Evolutionary conservation across 2,113 vertebrate genomes (phyloP), one percentile per base, ranked within the genome.

Genomic region (Onychostruthus taczanowskii): DNA sequence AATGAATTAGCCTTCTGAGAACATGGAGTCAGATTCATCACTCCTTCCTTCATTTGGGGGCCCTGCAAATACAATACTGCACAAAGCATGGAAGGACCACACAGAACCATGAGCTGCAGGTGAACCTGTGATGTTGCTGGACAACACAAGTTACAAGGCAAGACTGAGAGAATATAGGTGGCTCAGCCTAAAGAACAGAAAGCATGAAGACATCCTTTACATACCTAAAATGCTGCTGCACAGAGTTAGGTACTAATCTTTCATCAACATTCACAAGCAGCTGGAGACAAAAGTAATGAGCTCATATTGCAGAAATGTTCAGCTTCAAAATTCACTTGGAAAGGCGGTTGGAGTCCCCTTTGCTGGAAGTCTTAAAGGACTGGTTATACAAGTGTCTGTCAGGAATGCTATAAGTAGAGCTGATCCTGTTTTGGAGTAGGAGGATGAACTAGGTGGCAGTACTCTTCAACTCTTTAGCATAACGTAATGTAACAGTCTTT

Each of bases 331-430:
- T 86, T 72, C 8, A 0, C 70, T 92, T 93, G 82, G 93, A 83
- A 93, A 95, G 55, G 75, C 22, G 0, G 68, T 24, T 72, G 44
- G 52, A 67, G 89, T 87, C 86, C 30, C 53, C 64, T 28, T 35
- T 43, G 76, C 94, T 94, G 93, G 68, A 89, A 90, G 87, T 92
- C 52, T 90, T 95, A 47, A 90, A 89, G 83, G 80, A 84, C 80
- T 92, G 76, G 89, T 96, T 97, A 96, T 37, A 96, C 95, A 97
- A 97, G 94, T 89, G 95, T 97, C 96, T 97, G 91, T 95, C 95
- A 90, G 91, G 61, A 95, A 72, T 93, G 89, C 96, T 94, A 93
- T 90, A 97, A 95, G 96, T 96, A 95, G 96, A 95, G 56, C 52
- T 61, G 69, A 81, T 96, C 81, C 90, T 90, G 61, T 66, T 92